A percentile compares a stretch with the other conserved stretches of the same genome.
Evolutionary conservation across 2,113 vertebrate genomes (phyloP).

Genomic region (Arizona elegans): DNA sequence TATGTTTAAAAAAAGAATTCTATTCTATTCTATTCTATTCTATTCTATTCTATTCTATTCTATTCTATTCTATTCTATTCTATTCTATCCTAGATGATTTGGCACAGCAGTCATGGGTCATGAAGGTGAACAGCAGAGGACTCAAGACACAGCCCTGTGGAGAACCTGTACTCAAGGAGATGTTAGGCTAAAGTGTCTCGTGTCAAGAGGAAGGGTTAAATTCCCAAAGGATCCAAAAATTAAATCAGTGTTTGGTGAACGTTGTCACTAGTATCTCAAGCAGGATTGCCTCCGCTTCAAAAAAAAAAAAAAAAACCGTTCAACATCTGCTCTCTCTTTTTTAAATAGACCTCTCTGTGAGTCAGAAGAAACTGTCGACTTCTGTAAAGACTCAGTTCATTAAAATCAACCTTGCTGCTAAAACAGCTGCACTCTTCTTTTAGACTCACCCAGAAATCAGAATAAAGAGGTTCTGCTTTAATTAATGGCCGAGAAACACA

Average conservation of each 20-base stretch:
- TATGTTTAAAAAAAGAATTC: no score
- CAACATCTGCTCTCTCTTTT: neutral
- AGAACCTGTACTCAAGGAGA: no score
- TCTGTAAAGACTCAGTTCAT: neutral
- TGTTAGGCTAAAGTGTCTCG: neutral
- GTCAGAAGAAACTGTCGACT: neutral
- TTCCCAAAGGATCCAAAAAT: neutral
- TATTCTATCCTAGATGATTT: no score
- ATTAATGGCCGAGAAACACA: neutral
- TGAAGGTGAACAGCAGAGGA: no score
- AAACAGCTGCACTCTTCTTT: neutral
- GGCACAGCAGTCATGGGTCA: no score
- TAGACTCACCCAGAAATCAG: neutral
- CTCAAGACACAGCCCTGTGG: no score
- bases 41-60: no score
- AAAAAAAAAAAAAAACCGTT: neutral
- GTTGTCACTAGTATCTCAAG: neutral
- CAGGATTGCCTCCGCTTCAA: neutral
- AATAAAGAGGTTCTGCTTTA: neutral
- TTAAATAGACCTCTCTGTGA: neutral
- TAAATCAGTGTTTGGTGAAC: neutral
- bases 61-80: no score
- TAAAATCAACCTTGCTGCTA: neutral
- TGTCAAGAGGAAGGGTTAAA: neutral
- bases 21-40: no score